phyloP scores from a whole-genome alignment of 2,113 vertebrate species.

The Anser cygnoides region DNA sequence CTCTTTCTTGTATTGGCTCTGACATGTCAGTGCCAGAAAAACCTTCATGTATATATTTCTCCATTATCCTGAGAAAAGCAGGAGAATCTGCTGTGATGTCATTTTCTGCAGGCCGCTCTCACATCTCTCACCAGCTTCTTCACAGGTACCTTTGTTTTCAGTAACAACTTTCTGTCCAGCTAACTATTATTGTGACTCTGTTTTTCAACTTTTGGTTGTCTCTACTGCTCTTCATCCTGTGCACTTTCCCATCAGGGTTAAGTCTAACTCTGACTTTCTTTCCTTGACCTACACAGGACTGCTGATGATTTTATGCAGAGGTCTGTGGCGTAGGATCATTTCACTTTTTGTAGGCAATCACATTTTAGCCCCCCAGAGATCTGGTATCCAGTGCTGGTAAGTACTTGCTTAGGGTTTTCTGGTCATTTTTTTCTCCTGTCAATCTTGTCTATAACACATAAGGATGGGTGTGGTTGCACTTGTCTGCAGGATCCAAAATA shows the following conservation, averaged over 20 bases:
- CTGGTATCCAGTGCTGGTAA: neutral
- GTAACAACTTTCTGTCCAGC: neutral
- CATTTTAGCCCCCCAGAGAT: neutral
- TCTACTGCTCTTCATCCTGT: neutral
- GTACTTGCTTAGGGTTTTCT: too few species aligned
- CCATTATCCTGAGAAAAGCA: neutral
- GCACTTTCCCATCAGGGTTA: neutral
- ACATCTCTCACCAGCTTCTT: neutral
- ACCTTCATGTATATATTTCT: neutral
- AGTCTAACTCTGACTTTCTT: neutral
- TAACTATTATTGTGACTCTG: neutral
- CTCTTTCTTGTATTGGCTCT: neutral
- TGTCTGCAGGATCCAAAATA: neutral
- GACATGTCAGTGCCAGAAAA: neutral
- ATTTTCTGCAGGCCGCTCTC: neutral
- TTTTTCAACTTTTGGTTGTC: neutral
- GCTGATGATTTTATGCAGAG: neutral
- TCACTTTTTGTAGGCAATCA: neutral
- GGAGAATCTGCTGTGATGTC: neutral
- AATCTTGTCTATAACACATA: neutral
- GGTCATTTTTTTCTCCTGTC: neutral
- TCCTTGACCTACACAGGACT: neutral
- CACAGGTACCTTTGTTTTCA: neutral
- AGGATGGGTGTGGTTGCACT: neutral
- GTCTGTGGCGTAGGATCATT: neutral